phyloP scores from a whole-genome alignment of 2,888 invertebrate species.

The Argyra leucocephala region DNA sequence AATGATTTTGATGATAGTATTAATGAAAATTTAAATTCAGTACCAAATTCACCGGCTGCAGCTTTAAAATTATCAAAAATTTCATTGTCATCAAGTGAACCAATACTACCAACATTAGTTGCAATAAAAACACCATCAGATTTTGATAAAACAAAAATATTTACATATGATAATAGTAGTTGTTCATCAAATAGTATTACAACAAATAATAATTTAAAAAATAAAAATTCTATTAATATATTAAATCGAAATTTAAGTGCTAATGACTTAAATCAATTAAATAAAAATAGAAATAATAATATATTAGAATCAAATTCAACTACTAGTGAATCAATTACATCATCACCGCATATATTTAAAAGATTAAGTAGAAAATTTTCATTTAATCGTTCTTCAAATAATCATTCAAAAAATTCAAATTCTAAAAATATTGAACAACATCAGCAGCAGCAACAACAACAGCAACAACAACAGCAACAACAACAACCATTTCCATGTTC shows the following conservation, averaged over 20 bases:
- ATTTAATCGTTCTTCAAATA: conserved; percentile 2
- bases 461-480: not conserved
- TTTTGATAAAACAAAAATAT: not conserved
- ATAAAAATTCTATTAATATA: not conserved
- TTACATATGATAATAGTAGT: not conserved
- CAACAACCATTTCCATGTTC: not conserved
- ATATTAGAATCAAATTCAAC: not conserved
- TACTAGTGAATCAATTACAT: not conserved
- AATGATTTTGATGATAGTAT: not conserved
- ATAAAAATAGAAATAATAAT: not conserved
- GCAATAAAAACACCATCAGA: not conserved
- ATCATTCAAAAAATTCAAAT: not conserved
- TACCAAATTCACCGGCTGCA: not conserved
- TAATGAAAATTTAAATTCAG: not conserved
- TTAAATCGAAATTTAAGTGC: not conserved
- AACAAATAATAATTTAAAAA: not conserved
- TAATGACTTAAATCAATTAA: not conserved
- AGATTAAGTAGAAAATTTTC: not conserved
- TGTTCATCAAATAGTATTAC: not conserved
- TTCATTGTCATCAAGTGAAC: conserved; percentile 10
- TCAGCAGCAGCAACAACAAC: not conserved
- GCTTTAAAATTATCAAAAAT: conserved; percentile 2
- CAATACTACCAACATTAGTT: not conserved
- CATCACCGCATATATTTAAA: conserved; percentile 3
- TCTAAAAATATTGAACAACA: not conserved